Evolutionary conservation across 1,140 invertebrate genomes (phyloP).

Genomic region (Latrodectus geometricus): DNA sequence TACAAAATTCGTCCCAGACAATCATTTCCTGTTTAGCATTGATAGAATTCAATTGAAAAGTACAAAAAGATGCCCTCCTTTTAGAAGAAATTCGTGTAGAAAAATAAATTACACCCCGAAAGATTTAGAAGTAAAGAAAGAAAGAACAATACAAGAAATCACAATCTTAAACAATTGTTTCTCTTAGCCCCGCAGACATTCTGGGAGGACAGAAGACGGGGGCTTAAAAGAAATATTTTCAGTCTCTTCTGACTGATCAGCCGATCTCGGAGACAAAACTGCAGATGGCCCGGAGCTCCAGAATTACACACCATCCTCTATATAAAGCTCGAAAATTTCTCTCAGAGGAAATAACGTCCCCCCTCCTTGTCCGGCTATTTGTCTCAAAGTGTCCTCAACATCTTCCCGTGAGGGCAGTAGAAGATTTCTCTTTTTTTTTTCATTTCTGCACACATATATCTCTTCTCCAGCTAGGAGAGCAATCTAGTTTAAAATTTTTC

Average conservation of each 20-base stretch:
- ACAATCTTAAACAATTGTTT: not conserved
- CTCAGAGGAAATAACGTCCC: not conserved
- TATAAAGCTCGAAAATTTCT: not conserved
- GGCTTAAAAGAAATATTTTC: not conserved
- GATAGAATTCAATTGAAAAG: too few relatives aligned
- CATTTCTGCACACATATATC: not conserved
- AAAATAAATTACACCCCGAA: too few relatives aligned
- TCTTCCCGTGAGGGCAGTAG: not conserved
- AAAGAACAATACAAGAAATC: not conserved
- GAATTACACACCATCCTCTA: not conserved
- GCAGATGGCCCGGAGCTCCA: not conserved
- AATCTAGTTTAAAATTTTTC: not conserved
- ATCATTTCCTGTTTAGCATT: too few relatives aligned
- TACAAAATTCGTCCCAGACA: too few relatives aligned
- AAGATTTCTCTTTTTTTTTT: not conserved
- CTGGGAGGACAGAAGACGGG: not conserved
- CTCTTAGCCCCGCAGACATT: not conserved
- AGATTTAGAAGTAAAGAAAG: not conserved
- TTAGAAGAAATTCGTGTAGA: too few relatives aligned
- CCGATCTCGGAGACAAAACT: constrained; percentile 1
- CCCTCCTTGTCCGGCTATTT: constrained; percentile 4
- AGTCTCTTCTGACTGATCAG: not conserved
- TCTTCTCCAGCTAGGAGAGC: too few relatives aligned
- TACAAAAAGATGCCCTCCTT: too few relatives aligned
- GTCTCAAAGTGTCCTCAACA: constrained; percentile 7